phyloP scores from a whole-genome alignment of 2,888 invertebrate genomes.

The Aromia moschata region DNA sequence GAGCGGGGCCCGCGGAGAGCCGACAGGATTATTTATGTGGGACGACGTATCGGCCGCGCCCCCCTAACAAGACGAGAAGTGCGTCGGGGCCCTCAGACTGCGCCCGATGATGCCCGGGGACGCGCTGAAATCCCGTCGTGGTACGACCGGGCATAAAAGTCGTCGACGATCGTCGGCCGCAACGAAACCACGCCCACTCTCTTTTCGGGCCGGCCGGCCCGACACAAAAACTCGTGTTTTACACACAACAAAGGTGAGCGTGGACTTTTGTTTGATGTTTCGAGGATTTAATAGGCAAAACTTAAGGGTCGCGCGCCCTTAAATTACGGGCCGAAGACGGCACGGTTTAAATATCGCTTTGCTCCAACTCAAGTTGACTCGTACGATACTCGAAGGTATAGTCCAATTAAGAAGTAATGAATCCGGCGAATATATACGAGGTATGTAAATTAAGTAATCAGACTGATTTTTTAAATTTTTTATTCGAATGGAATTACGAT shows the following conservation, averaged over 20 bases:
- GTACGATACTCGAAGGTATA: no score
- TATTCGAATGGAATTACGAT: no score
- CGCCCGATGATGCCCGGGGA: neutral
- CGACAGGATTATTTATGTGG: constrained; percentile 57
- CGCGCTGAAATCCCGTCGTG: constrained; percentile 40
- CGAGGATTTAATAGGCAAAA: constrained; percentile 24
- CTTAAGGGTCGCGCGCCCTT: constrained; percentile 5
- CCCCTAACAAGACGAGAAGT: no score
- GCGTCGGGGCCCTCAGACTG: no score
- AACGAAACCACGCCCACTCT: constrained; percentile 52
- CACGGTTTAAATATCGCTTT: no score
- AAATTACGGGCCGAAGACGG: neutral
- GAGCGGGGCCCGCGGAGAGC: constrained; percentile 51
- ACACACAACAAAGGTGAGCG: constrained; percentile 39
- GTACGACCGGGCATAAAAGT: constrained; percentile 51
- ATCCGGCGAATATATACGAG: no score
- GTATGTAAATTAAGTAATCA: no score
- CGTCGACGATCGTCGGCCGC: constrained; percentile 47
- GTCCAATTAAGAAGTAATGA: no score
- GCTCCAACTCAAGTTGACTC: no score
- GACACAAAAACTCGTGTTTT: constrained; percentile 51
- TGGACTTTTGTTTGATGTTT: constrained; percentile 24
- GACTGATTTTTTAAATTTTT: no score
- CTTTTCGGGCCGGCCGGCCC: constrained; percentile 45
- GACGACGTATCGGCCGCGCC: constrained; percentile 55